These are phyloP conservation scores for Capreolus pygargus DNA, from an alignment of 2,113 vertebrate species.

Conservation along the genomic window DNA sequence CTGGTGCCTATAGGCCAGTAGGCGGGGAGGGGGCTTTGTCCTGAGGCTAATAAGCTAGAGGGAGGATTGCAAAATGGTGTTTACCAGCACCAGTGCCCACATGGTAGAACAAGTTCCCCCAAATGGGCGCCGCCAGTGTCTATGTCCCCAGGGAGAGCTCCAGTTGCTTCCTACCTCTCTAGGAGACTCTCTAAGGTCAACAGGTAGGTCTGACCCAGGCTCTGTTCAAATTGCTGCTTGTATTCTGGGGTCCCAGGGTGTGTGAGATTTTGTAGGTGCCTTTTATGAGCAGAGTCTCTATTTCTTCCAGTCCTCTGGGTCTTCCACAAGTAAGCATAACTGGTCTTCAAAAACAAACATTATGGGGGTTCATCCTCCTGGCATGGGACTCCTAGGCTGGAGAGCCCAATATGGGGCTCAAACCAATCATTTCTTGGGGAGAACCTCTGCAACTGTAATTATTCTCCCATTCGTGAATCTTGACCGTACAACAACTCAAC, in stretches of 20 bases:
- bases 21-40: neutral
- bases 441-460: neutral
- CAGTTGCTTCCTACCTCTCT: neutral
- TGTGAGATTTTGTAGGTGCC: neutral
- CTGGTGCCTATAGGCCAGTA: neutral
- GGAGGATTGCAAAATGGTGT: neutral
- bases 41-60: neutral
- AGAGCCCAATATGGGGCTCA: no score
- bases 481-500: neutral
- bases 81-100: neutral
- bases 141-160: neutral
- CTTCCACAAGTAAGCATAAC: neutral
- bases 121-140: fast-evolving
- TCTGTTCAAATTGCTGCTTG: neutral
- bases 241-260: neutral
- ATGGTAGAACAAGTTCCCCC: neutral
- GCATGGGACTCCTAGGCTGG: neutral
- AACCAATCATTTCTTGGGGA: neutral
- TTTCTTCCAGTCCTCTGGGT: neutral
- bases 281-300: neutral
- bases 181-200: neutral
- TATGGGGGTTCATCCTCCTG: neutral
- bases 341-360: neutral
- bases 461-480: neutral
- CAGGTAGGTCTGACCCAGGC: neutral